Conservation (phyloP, 1,140 invertebrate genomes). For the Aphelenchoides fujianensis region DNA sequence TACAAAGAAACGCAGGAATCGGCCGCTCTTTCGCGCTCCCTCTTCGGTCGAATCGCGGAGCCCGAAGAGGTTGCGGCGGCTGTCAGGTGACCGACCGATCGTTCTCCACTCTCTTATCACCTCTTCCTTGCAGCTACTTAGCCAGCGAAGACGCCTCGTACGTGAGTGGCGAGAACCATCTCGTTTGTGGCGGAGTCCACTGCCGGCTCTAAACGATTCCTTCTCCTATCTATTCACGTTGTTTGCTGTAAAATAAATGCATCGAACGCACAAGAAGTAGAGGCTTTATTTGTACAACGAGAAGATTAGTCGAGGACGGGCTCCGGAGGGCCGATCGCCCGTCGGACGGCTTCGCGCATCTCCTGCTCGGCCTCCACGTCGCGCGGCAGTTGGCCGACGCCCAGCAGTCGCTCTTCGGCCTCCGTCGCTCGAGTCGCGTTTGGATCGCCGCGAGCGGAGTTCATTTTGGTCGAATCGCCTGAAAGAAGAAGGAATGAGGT, state of each 20-base stretch:
- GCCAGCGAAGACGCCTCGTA: background rate
- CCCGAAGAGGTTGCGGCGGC: conserved; percentile 7
- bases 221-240: too few species aligned
- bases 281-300: too few species aligned
- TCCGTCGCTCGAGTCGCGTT: background rate
- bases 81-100: too few species aligned
- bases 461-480: too few species aligned
- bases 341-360: background rate
- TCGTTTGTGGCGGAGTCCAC: background rate
- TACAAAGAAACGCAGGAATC: background rate
- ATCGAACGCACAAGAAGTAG: too few species aligned
- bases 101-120: too few species aligned
- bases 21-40: background rate
- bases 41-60: conserved; percentile 1
- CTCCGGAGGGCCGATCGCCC: background rate
- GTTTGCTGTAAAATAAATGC: too few species aligned
- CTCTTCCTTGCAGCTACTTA: background rate
- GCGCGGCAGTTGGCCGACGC: conserved; percentile 1
- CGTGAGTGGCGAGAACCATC: conserved; percentile 4
- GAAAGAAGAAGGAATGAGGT: too few species aligned
- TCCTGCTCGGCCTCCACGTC: background rate
- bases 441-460: background rate
- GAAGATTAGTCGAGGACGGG: conserved; percentile 1
- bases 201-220: too few species aligned
- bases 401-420: background rate